Evolutionary conservation across 2,113 vertebrate species (phyloP), one percentile per base, ranked within the genome.

Genomic region (Cygnus atratus): DNA sequence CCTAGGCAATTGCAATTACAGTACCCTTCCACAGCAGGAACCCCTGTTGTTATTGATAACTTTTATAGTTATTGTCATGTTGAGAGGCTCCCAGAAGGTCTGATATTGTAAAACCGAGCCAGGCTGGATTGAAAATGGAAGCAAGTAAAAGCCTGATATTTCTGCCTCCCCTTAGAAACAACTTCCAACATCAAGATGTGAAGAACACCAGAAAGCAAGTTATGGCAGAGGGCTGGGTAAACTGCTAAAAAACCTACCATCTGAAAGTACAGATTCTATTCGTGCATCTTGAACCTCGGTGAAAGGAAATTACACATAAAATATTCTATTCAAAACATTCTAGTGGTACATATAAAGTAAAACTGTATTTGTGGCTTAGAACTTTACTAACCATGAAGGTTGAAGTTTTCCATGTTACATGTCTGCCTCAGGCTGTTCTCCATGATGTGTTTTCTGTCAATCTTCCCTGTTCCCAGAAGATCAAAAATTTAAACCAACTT

Each of bases 1-100:
- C 55, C 67, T 44, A 52, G 41, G 88, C 80, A 90, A 88, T 48
- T 82, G 73, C 83, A 93, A 84, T 87, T 93, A 94, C 70, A 93
- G 73, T 37, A 46, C 66, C 81, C 62, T 88, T 93, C 83, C 83
- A 93, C 75, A 93, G 93, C 84, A 89, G 87, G 74, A 95, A 89
- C 68, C 93, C 76, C 54, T 93, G 76, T 70, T 94, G 62, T 90
- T 96, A 94, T 79, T 95, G 95, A 94, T 92, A 94, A 57, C 73
- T 95, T 92, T 96, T 93, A 94, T 84, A 76, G 58, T 58, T 81
- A 50, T 22, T 50, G 21, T 82, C 92, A 94, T 90, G 85, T 94
- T 80, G 29, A 88, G 62, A 94, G 76, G 52, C 35, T 91, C 92
- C 90, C 92, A 92, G 73, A 93, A 92, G 95, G 91, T 76, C 88